Conservation (phyloP, 2,888 invertebrate genomes). For the Phyllotreta cruciferae region DNA sequence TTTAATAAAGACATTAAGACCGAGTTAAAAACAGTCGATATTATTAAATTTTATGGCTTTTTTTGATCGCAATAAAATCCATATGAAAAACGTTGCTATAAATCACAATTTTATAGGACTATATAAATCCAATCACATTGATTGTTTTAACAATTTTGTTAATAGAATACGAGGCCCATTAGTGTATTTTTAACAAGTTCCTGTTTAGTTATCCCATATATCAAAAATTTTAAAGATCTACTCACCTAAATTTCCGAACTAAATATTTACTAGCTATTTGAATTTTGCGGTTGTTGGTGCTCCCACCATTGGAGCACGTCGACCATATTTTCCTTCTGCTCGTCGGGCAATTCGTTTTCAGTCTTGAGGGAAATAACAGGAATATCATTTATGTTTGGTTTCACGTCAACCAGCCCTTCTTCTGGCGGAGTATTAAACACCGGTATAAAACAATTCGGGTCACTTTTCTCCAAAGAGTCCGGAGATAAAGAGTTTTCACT, state of each 20-base stretch:
- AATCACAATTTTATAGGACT: too few relatives aligned
- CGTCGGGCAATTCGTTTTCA: constrained; percentile 47
- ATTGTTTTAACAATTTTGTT: too few relatives aligned
- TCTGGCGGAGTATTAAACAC: constrained; percentile 47
- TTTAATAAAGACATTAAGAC: too few relatives aligned
- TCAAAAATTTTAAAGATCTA: background rate
- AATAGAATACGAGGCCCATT: too few relatives aligned
- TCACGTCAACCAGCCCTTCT: constrained; percentile 39
- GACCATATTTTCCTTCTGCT: constrained; percentile 63
- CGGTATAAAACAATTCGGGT: constrained; percentile 49
- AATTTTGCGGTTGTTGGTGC: constrained; percentile 47
- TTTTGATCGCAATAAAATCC: too few relatives aligned
- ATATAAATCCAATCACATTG: too few relatives aligned
- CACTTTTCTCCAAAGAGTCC: constrained; percentile 48
- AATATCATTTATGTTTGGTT: constrained; percentile 42
- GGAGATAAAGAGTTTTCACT: constrained; percentile 60
- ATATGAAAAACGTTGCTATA: too few relatives aligned
- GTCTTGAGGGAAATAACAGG: constrained; percentile 58
- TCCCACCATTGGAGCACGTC: constrained; percentile 67
- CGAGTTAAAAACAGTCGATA: too few relatives aligned
- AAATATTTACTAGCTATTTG: constrained; percentile 19
- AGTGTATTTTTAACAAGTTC: too few relatives aligned
- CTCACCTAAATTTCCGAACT: constrained; percentile 14
- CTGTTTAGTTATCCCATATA: too few relatives aligned
- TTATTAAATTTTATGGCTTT: too few relatives aligned